These are phyloP conservation scores for Agrypnus murinus DNA, from an alignment of 2,888 invertebrate species.

Conservation along the genomic window DNA sequence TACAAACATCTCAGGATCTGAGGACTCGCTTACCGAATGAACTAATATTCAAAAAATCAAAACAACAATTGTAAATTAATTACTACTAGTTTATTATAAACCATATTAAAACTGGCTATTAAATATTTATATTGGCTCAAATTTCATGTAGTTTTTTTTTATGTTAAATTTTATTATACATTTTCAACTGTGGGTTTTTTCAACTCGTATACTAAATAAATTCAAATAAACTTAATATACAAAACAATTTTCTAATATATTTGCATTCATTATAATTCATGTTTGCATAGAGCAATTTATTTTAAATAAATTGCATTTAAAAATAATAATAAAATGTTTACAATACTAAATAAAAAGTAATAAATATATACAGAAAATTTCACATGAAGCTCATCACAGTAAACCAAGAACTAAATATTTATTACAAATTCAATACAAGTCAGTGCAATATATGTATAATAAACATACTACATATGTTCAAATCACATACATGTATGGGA, in stretches of 20 bases:
- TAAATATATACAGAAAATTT: conserved; percentile 70
- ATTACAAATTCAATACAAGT: conserved; percentile 50
- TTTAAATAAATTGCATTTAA: conserved; percentile 66
- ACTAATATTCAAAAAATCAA: background rate
- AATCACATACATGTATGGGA: background rate
- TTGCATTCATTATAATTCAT: conserved; percentile 68
- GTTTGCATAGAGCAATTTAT: conserved; percentile 68
- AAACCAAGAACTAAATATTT: conserved; percentile 69
- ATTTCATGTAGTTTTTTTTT: conserved; percentile 17
- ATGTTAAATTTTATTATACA: conserved; percentile 24
- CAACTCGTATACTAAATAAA: conserved; percentile 25
- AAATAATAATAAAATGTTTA: conserved; percentile 61
- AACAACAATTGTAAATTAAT: conserved; percentile 53
- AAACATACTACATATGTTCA: background rate
- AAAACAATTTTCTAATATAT: conserved; percentile 68
- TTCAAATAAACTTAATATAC: conserved; percentile 59
- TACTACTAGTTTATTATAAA: conserved; percentile 69
- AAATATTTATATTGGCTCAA: conserved; percentile 26
- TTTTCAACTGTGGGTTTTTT: conserved; percentile 10
- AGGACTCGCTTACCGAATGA: too few relatives aligned
- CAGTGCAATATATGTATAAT: conserved; percentile 47
- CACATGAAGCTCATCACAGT: conserved; percentile 71
- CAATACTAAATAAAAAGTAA: conserved; percentile 66
- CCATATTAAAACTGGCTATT: conserved; percentile 70
- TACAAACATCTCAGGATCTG: too few relatives aligned